Conservation (phyloP, 2,888 invertebrate genomes). For the Beris chalybata region DNA sequence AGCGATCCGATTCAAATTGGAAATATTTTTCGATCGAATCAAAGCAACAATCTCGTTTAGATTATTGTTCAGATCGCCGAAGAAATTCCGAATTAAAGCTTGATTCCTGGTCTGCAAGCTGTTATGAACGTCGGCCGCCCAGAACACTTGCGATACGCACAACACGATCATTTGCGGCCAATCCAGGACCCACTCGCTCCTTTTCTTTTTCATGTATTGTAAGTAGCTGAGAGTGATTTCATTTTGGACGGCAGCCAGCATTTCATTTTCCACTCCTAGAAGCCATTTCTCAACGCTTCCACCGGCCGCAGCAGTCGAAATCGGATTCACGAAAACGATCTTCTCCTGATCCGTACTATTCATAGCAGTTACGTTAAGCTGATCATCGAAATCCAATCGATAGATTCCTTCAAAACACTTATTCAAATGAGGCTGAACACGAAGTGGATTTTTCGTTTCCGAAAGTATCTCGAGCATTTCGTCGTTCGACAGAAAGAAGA, state of each 20-base stretch:
- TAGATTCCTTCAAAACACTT: constrained; percentile 73
- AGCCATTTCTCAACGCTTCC: constrained; percentile 72
- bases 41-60: constrained; percentile 61
- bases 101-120: constrained; percentile 57
- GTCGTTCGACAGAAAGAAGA: constrained; percentile 76
- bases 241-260: constrained; percentile 60
- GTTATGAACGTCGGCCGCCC: constrained; percentile 66
- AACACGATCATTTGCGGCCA: constrained; percentile 69
- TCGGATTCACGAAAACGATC: constrained; percentile 58
- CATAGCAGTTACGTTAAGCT: constrained; percentile 63
- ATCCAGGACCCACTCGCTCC: constrained; percentile 61
- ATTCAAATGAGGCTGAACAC: constrained; percentile 65
- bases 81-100: constrained; percentile 57
- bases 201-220: constrained; percentile 51
- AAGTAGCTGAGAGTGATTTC: constrained; percentile 56
- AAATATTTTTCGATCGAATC: constrained; percentile 62
- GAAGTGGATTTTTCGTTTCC: constrained; percentile 64
- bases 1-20: constrained; percentile 64
- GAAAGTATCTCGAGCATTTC: constrained; percentile 74
- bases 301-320: constrained; percentile 60
- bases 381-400: constrained; percentile 57
- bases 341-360: constrained; percentile 64
- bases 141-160: constrained; percentile 64
- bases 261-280: constrained; percentile 63
- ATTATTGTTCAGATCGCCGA: constrained; percentile 57